These are phyloP conservation scores for Euzophera pinguis DNA, from an alignment of 2,888 invertebrate species.

Conservation along the genomic window DNA sequence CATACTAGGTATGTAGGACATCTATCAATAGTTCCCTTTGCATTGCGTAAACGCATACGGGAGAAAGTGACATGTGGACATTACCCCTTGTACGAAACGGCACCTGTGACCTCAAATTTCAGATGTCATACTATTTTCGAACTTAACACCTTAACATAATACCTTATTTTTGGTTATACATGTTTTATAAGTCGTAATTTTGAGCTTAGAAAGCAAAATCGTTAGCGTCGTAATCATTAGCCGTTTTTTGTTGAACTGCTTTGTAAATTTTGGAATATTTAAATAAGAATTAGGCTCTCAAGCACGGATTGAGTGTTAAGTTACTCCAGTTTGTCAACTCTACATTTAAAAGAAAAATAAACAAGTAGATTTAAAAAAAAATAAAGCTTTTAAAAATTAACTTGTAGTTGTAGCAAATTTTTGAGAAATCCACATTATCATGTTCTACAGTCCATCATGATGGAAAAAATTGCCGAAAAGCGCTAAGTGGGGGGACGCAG, in stretches of 20 bases:
- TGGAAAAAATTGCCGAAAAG: no score
- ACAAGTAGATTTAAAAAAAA: no score
- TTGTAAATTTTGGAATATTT: not conserved
- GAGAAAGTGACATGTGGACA: slow-evolving; percentile 43
- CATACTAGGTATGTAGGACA: slow-evolving; percentile 24
- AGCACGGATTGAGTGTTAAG: no score
- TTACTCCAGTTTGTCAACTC: no score
- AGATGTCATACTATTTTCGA: slow-evolving; percentile 8
- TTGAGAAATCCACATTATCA: no score
- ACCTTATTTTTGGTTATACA: slow-evolving; percentile 12
- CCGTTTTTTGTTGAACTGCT: slow-evolving; percentile 39
- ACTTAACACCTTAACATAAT: not conserved
- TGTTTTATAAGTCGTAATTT: slow-evolving; percentile 42
- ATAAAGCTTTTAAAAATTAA: no score
- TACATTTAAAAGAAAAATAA: no score
- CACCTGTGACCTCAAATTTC: slow-evolving; percentile 37
- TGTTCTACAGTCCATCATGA: no score
- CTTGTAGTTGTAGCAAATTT: no score
- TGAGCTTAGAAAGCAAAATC: slow-evolving; percentile 63
- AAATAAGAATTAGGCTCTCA: not conserved
- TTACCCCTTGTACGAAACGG: slow-evolving; percentile 35
- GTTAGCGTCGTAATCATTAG: slow-evolving; percentile 52
- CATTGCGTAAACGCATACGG: slow-evolving; percentile 36
- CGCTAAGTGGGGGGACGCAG: no score
- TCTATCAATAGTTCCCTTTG: slow-evolving; percentile 31